Conservation (phyloP, 2,888 invertebrate species). For the Plagodis dolabraria region DNA sequence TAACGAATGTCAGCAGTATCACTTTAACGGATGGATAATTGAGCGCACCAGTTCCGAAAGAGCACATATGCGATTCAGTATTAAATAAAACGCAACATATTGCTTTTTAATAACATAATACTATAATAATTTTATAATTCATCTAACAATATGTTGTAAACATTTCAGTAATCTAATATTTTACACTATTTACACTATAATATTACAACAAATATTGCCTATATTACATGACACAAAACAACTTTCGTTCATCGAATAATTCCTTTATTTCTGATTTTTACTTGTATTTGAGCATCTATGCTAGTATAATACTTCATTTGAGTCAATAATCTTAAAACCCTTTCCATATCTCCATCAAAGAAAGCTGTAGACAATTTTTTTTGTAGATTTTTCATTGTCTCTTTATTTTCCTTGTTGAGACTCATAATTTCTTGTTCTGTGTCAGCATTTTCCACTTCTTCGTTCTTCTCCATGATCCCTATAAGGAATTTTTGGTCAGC, state of each 20-base stretch:
- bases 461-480: conserved; percentile 95
- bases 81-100: no score
- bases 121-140: no score
- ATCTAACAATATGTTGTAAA: no score
- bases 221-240: background rate
- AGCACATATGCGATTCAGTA: no score
- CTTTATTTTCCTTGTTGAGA: conserved; percentile 85
- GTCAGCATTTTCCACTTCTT: conserved; percentile 90
- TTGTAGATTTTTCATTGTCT: conserved; percentile 79
- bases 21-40: no score
- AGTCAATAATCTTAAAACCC: conserved; percentile 87
- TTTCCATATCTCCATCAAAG: conserved; percentile 84
- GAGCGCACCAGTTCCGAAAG: no score
- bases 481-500: conserved; percentile 89
- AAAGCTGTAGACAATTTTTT: conserved; percentile 87
- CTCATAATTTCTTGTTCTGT: conserved; percentile 83
- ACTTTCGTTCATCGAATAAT: conserved; percentile 67
- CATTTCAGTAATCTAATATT: no score
- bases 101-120: no score
- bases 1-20: no score
- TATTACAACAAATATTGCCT: no score
- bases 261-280: conserved; percentile 83
- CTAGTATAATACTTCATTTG: conserved; percentile 94
- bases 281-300: conserved; percentile 91
- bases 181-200: no score